These are phyloP conservation scores for Mastigias papua DNA, from an alignment of 30 jellyfish, hydroid and myxozoan genomes.

Conservation along the genomic window DNA sequence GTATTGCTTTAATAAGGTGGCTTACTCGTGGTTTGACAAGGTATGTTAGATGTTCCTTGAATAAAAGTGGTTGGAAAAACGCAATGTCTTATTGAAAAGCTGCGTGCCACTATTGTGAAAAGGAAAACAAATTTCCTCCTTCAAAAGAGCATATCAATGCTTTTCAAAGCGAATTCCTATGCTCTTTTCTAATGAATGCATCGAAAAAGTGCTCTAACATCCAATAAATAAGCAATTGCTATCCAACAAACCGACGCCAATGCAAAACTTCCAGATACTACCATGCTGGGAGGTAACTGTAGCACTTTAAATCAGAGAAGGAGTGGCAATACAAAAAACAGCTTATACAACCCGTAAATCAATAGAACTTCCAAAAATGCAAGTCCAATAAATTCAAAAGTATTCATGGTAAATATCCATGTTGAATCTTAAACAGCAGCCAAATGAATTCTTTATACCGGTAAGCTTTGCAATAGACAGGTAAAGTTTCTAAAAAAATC, in stretches of 20 bases:
- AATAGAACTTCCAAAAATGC: constrained; percentile 65
- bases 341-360: constrained; percentile 73
- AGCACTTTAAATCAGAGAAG: background rate
- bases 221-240: constrained; percentile 54
- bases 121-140: no score
- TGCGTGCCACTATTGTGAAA: no score
- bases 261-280: constrained; percentile 66
- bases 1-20: no score
- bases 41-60: no score
- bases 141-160: no score
- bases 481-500: background rate
- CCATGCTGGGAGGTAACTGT: constrained; percentile 14
- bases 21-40: no score
- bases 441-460: no score
- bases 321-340: constrained; percentile 45
- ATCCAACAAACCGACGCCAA: constrained; percentile 69
- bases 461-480: no score
- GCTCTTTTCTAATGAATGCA: constrained; percentile 7
- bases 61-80: no score
- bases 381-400: constrained; percentile 69
- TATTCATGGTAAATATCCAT: constrained; percentile 32
- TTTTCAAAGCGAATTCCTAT: no score
- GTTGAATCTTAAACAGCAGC: background rate
- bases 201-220: constrained; percentile 47
- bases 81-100: no score